These are phyloP conservation scores for Marasmarcha lunaedactyla DNA, from an alignment of 2,888 invertebrate genomes.

Conservation along the genomic window DNA sequence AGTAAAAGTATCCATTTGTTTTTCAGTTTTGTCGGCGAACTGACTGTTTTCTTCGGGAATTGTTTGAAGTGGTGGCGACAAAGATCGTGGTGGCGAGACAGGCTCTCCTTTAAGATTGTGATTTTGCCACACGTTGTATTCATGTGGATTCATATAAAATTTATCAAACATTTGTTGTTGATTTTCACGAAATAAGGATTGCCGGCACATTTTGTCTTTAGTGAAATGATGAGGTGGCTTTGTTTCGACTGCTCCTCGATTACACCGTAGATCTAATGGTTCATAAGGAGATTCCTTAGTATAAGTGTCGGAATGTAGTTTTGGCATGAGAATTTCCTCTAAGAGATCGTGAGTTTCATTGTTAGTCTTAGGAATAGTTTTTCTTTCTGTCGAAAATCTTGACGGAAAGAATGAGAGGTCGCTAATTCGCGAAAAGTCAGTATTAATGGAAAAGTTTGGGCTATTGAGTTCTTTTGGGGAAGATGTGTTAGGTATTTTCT, in stretches of 20 bases:
- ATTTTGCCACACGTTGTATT: slow-evolving; percentile 46
- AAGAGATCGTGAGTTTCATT: slow-evolving; percentile 44
- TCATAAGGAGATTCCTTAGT: slow-evolving; percentile 60
- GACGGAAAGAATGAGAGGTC: slow-evolving; percentile 54
- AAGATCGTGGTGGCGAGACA: slow-evolving; percentile 45
- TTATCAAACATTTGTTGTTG: slow-evolving; percentile 29
- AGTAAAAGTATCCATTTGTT: slow-evolving; percentile 44
- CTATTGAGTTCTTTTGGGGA: slow-evolving; percentile 57
- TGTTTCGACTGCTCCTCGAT: slow-evolving; percentile 19
- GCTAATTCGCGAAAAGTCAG: slow-evolving; percentile 57
- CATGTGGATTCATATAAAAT: slow-evolving; percentile 24
- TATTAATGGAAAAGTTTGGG: slow-evolving; percentile 59
- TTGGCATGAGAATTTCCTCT: slow-evolving; percentile 31
- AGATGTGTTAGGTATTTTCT: slow-evolving; percentile 58
- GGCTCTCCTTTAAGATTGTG: slow-evolving; percentile 29
- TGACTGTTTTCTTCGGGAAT: slow-evolving; percentile 63
- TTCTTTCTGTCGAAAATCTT: slow-evolving; percentile 57
- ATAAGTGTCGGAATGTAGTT: slow-evolving; percentile 61
- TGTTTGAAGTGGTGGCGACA: slow-evolving; percentile 49
- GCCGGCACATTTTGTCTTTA: slow-evolving; percentile 41
- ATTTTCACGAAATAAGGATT: slow-evolving; percentile 47
- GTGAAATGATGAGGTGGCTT: slow-evolving; percentile 29
- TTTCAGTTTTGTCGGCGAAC: slow-evolving; percentile 36
- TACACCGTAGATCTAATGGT: slow-evolving; percentile 9
- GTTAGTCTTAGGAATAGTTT: slow-evolving; percentile 36